Base-by-base conservation (phyloP, 2,888 invertebrate genomes). In the Julus scanicus region DNA sequence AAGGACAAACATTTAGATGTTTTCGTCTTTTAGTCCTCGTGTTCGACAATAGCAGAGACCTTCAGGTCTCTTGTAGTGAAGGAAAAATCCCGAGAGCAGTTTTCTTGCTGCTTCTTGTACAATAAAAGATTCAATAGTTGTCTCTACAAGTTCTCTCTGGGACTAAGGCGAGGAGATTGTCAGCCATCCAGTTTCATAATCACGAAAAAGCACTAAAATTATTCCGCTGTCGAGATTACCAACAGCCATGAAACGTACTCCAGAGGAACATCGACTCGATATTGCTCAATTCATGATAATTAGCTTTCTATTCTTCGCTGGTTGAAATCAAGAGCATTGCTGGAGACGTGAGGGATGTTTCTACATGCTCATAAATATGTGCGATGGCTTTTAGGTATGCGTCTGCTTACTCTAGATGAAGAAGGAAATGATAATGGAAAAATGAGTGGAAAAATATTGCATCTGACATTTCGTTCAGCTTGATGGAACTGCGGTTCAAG, bases 271-370 rank as follows among this genome's bases (percentile, higher is more conserved):
- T 57, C 57, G 15, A 57, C 57, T 57, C 57, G 57, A 57, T 57
- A 57, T 57, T 57, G 57, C 57, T 57, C 57, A 57, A 57, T 57
- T 57, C 57, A 57, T 57, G 57, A 57, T 57, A 57, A 57, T 57
- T 57, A 57, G 57, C 57, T 57, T 57, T 57, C 57, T 15, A 57
- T 57, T 57, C 57, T 11, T 11, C 57, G 57, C 57, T 57, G 15
- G 57, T 57, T 3, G 57, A 57, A 57, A 57, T 57, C 57, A 57
- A 57, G 57, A 57, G 57, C 57, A 57, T 57, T 15, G 57, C 57
- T 57, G 15, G 57, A 11, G 57, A 57, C 57, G 57, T 57, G 57
- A 57, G 11, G 15, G 57, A 57, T 11, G 57, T 57, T 57, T 15
- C 57, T 57, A 57, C 57, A 57, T 57, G 15, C 15, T 15, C 57